phyloP scores from a whole-genome alignment of 2,888 invertebrate species.

The Lepidochrysops patricia region DNA sequence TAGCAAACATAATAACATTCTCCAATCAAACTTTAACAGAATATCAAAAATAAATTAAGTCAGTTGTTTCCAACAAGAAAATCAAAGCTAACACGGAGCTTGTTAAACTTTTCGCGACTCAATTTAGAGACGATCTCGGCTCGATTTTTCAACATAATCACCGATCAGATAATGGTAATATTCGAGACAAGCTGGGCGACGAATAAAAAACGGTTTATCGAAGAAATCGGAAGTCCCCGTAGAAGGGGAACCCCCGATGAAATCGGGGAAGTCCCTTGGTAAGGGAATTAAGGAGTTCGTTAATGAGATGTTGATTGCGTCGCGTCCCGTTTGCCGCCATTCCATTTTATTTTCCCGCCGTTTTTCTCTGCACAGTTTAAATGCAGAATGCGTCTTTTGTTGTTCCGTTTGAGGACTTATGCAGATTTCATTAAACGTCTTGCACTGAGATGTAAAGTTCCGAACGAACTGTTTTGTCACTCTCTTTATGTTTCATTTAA shows the following conservation, averaged over 20 bases:
- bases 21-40: not conserved
- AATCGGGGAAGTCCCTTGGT: constrained; percentile 46
- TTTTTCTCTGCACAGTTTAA: constrained; percentile 41
- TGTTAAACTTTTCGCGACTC: constrained; percentile 49
- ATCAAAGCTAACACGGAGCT: constrained; percentile 34
- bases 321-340: constrained; percentile 52
- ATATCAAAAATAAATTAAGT: constrained; percentile 20
- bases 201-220: constrained; percentile 62
- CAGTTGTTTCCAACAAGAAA: constrained; percentile 27
- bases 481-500: constrained; percentile 21
- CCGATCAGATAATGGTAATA: constrained; percentile 46
- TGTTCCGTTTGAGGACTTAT: constrained; percentile 37
- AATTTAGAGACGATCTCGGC: constrained; percentile 47
- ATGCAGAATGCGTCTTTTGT: constrained; percentile 55
- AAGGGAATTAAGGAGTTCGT: constrained; percentile 59
- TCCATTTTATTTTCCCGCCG: constrained; percentile 34
- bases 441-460: constrained; percentile 29
- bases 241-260: constrained; percentile 48
- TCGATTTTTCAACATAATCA: constrained; percentile 55
- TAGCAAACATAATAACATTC: not conserved
- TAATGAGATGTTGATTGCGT: constrained; percentile 72
- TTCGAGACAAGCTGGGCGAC: constrained; percentile 42
- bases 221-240: constrained; percentile 48
- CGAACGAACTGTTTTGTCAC: constrained; percentile 30
- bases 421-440: constrained; percentile 41